Conservation (phyloP, 2,113 vertebrate genomes). For the Tragelaphus scriptus region DNA sequence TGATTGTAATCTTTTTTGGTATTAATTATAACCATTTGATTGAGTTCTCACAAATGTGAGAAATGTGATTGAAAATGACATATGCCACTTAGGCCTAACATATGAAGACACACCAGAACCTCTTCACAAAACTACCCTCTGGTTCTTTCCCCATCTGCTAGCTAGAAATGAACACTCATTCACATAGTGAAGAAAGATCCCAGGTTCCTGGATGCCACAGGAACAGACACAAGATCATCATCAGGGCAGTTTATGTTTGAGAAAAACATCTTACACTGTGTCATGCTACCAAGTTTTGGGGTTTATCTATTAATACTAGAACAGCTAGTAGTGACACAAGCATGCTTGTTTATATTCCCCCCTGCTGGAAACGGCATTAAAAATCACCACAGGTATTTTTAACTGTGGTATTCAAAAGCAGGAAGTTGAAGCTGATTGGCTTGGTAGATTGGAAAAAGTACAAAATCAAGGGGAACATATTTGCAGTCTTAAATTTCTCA, state of each 20-base stretch:
- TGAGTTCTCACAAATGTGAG: not conserved
- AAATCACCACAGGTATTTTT: not conserved
- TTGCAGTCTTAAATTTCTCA: not conserved
- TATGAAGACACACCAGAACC: not conserved
- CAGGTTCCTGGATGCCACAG: not conserved
- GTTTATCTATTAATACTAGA: not conserved
- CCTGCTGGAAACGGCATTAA: not conserved
- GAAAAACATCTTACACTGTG: not conserved
- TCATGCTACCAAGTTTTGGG: not conserved
- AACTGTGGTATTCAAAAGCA: not conserved
- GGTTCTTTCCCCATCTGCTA: not conserved
- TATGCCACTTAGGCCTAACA: not conserved
- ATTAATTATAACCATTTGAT: not conserved
- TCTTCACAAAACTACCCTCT: not conserved
- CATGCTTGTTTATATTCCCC: not conserved
- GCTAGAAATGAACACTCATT: not conserved
- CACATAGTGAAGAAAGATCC: not conserved
- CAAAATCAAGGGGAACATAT: not conserved
- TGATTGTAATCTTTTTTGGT: not conserved
- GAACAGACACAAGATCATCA: not conserved
- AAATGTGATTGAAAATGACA: not conserved
- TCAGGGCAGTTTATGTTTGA: not conserved
- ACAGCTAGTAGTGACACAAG: not conserved
- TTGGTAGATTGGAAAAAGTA: not conserved
- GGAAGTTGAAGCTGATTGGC: not conserved